Evolutionary conservation across 2,113 vertebrate genomes (phyloP).

Genomic region (Mixornis gularis): DNA sequence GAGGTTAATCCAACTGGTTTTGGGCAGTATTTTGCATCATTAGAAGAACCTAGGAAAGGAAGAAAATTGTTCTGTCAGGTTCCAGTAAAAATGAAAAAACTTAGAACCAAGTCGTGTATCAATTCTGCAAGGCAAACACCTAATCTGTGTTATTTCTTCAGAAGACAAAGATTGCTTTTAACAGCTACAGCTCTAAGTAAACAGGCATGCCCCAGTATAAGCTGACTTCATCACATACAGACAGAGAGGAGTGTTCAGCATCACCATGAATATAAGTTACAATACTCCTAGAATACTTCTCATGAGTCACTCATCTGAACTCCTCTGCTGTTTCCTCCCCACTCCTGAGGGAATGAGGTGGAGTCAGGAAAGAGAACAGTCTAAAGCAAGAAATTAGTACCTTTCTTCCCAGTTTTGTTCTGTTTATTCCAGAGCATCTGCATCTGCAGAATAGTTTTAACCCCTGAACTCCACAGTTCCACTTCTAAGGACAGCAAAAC

Average conservation of each 20-base stretch:
- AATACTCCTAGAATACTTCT: conserved; percentile 1
- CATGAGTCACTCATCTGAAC: conserved; percentile 29
- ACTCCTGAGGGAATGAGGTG: conserved; percentile 45
- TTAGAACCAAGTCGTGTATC: not conserved
- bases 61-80: not conserved
- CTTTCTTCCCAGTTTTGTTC: not conserved
- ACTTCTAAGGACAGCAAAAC: not conserved
- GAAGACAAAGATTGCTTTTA: not conserved
- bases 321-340: conserved; percentile 33
- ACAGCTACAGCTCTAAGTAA: not conserved
- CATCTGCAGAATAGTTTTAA: not conserved
- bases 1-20: not conserved
- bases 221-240: not conserved
- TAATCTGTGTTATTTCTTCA: not conserved
- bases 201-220: not conserved
- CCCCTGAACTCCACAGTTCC: not conserved
- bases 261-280: not conserved
- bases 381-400: conserved; percentile 12
- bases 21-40: not conserved
- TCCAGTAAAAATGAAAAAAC: not conserved
- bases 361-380: not conserved
- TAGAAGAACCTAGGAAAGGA: not conserved
- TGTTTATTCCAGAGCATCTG: not conserved
- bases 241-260: not conserved
- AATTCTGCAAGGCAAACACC: not conserved